phyloP scores from a whole-genome alignment of 92 coral and sea anemone species.

The Palythoa caribaeorum region DNA sequence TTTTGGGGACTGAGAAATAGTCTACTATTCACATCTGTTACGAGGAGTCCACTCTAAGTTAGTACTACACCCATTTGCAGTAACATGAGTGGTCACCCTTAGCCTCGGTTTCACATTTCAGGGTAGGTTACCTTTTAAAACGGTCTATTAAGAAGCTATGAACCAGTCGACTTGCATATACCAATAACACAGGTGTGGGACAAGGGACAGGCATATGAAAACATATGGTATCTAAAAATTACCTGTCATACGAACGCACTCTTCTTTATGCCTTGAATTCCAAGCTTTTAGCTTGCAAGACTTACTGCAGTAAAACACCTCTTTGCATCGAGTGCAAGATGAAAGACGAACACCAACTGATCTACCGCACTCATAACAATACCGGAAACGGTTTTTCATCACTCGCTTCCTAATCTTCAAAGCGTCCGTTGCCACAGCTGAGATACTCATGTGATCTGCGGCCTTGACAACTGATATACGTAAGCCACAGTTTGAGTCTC shows the following conservation, averaged over 20 bases:
- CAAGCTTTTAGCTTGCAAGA: conserved; percentile 97
- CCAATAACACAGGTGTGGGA: no score
- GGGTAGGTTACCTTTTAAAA: no score
- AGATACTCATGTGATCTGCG: conserved; percentile 93
- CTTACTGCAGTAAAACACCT: conserved; percentile 96
- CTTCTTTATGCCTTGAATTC: conserved; percentile 96
- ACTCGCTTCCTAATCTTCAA: conserved; percentile 88
- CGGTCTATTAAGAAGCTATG: no score
- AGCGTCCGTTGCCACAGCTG: conserved; percentile 94
- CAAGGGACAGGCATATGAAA: no score
- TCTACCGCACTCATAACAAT: conserved; percentile 99
- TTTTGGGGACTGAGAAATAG: no score
- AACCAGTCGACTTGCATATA: no score
- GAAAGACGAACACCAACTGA: conserved; percentile 96
- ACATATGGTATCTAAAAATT: not conserved
- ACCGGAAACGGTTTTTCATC: conserved; percentile 98
- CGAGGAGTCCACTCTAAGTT: no score
- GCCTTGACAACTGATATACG: conserved; percentile 95
- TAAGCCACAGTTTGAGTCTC: conserved; percentile 93
- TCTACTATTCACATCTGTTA: no score
- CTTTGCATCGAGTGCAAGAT: conserved; percentile 97
- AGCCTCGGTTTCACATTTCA: no score
- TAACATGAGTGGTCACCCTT: no score
- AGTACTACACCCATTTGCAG: no score
- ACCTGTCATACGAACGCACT: conserved; percentile 95